phyloP scores from a whole-genome alignment of 92 coral and sea anemone species.

The Paramuricea clavata region DNA sequence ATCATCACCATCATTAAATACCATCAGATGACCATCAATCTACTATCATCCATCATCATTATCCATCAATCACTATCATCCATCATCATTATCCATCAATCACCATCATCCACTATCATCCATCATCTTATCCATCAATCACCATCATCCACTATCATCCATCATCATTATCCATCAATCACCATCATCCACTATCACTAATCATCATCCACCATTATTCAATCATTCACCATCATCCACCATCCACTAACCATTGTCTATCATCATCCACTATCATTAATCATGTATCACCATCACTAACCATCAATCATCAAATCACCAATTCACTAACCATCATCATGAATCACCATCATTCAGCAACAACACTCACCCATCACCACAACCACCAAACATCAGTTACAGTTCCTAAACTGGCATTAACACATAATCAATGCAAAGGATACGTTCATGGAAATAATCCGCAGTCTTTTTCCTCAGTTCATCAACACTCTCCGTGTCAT shows the following conservation, averaged over 20 bases:
- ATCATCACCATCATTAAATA: background rate
- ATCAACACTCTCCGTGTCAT: slow-evolving; percentile 90
- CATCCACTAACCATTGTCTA: background rate
- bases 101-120: background rate
- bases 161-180: too few relatives aligned
- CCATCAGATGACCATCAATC: background rate
- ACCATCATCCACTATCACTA: background rate
- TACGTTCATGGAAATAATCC: slow-evolving; percentile 84
- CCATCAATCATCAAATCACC: background rate
- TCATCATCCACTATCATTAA: background rate
- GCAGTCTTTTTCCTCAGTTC: slow-evolving; percentile 95
- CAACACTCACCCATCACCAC: background rate
- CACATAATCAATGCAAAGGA: slow-evolving; percentile 47
- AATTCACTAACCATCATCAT: background rate
- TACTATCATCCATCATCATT: too few relatives aligned
- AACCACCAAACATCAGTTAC: too few relatives aligned
- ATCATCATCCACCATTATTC: background rate
- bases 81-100: too few relatives aligned
- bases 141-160: background rate
- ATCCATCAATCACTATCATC: too few relatives aligned
- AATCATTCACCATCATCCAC: background rate
- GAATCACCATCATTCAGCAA: background rate
- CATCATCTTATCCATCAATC: background rate
- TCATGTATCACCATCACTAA: background rate
- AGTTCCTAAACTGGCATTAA: too few relatives aligned